Base-by-base conservation (phyloP, 1,140 invertebrate genomes). In the Sinonovacula constricta region DNA sequence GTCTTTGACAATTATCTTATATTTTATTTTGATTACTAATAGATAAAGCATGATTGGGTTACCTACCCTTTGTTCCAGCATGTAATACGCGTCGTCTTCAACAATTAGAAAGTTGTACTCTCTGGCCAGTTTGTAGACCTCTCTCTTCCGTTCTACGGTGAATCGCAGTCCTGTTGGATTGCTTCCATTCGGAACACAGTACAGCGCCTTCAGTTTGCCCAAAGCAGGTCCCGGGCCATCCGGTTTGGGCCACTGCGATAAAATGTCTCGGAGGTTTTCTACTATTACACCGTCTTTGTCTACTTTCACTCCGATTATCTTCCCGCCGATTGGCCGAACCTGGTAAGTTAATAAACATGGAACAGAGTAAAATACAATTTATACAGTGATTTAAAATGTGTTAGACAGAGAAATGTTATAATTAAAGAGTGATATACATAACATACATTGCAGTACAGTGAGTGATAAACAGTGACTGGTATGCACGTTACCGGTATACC, bases 1-100 rank as follows among this genome's bases (percentile, higher is more conserved):
- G n/a, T n/a, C n/a, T n/a, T n/a, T n/a, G n/a, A n/a, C n/a, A n/a
- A n/a, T n/a, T n/a, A n/a, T n/a, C n/a, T n/a, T n/a, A n/a, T n/a
- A n/a, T n/a, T n/a, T n/a, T n/a, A n/a, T n/a, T n/a, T n/a, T n/a
- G n/a, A n/a, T n/a, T n/a, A n/a, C n/a, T n/a, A n/a, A n/a, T n/a
- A n/a, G n/a, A n/a, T n/a, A n/a, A n/a, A n/a, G n/a, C n/a, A n/a
- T n/a, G n/a, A n/a, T 12, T 28, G 39, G 18, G 39, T 26, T 33
- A 60, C 49, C 67, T 79, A 89, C 87, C 74, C 88, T 91, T 69
- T 90, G 89, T 85, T 95, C 94, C 79, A 95, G 89, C 85, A 94
- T 95, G 85, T 94, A 95, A 84, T 95, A 96, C 1, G 95, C 94
- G 90, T 96, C 95, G 83, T 96, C 95, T 86, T 96, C 95, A 0